Conservation (phyloP, 2,888 invertebrate species). For the Pachliopta kotzebuea region DNA sequence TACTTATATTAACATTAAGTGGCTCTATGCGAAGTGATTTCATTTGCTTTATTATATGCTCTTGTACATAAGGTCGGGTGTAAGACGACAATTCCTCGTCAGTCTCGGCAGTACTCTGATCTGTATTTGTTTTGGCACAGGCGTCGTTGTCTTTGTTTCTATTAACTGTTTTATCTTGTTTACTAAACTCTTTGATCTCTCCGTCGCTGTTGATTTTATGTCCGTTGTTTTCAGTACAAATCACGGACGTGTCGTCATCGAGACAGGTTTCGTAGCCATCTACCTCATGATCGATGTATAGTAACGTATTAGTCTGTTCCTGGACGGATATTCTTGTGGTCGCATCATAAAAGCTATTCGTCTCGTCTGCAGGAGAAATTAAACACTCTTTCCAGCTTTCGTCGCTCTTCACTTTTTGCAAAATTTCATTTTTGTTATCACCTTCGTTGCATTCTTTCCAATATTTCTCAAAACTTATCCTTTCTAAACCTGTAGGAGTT, state of each 20-base stretch:
- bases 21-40: constrained; percentile 72
- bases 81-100: constrained; percentile 55
- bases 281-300: constrained; percentile 75
- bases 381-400: constrained; percentile 72
- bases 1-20: constrained; percentile 61
- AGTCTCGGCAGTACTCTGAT: constrained; percentile 48
- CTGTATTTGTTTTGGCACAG: constrained; percentile 55
- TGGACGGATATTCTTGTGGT: constrained; percentile 63
- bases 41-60: constrained; percentile 76
- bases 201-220: constrained; percentile 65
- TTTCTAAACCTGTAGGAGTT: constrained; percentile 73
- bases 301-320: constrained; percentile 61
- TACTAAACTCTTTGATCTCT: constrained; percentile 67
- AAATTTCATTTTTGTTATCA: constrained; percentile 44
- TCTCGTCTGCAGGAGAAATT: constrained; percentile 59
- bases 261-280: constrained; percentile 83
- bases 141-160: constrained; percentile 62
- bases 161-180: constrained; percentile 64
- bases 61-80: constrained; percentile 66
- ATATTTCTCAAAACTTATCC: constrained; percentile 75
- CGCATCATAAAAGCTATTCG: constrained; percentile 53
- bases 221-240: constrained; percentile 57
- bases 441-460: constrained; percentile 61
- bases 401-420: constrained; percentile 62
- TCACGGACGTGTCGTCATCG: constrained; percentile 77